These are phyloP conservation scores for Tachyglossus aculeatus DNA, from an alignment of 2,797 vertebrate genomes.

Conservation along the genomic window DNA sequence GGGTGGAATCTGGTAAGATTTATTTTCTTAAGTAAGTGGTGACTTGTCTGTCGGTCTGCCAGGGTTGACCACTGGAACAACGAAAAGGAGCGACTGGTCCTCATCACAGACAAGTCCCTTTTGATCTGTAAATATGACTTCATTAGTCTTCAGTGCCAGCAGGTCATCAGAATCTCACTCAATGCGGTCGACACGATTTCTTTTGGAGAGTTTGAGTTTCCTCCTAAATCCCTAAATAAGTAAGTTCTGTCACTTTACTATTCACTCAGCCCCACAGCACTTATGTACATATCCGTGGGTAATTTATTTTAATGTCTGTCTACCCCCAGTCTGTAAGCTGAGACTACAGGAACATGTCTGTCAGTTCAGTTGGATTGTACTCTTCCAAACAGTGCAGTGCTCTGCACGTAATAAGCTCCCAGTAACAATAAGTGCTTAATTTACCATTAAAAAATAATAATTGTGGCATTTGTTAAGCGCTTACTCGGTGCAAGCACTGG, in stretches of 20 bases:
- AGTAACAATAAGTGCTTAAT: too few species aligned
- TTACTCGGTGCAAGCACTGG: too few species aligned
- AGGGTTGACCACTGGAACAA: conserved; percentile 99
- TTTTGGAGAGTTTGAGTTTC: conserved; percentile 90
- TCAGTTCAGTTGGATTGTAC: too few species aligned
- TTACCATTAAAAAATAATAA: too few species aligned
- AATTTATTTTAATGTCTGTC: too few species aligned
- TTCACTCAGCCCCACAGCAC: too few species aligned
- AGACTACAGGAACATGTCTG: too few species aligned
- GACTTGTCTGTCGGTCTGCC: background rate
- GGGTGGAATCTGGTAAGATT: background rate
- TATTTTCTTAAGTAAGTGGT: background rate
- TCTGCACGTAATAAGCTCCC: too few species aligned
- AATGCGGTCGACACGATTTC: conserved; percentile 92
- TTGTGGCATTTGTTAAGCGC: too few species aligned
- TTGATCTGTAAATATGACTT: conserved; percentile 98
- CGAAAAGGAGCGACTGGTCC: conserved; percentile 90
- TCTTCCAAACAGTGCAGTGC: too few species aligned
- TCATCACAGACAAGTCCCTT: conserved; percentile 91
- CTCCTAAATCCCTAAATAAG: conserved; percentile 94
- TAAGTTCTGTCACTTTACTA: conserved; percentile 73
- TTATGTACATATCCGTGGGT: too few species aligned
- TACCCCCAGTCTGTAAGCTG: too few species aligned
- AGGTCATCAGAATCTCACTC: conserved; percentile 87
- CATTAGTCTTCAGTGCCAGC: conserved; percentile 92